Evolutionary conservation across 2,797 vertebrate species (phyloP).

Genomic region (Helarctos malayanus): DNA sequence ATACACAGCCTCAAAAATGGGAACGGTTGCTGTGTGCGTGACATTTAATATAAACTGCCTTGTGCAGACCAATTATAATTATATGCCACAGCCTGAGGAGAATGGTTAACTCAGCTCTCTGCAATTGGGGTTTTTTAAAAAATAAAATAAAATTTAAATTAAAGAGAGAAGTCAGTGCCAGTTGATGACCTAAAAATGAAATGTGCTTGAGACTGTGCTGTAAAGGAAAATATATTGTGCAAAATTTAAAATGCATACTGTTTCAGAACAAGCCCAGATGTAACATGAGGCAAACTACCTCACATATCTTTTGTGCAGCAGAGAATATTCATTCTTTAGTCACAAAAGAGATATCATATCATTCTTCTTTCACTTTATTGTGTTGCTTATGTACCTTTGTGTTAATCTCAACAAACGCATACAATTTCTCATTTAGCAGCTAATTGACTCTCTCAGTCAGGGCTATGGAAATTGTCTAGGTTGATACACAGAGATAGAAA

Average conservation of each 20-base stretch:
- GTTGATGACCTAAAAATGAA: neutral
- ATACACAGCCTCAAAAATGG: neutral
- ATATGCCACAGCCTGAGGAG: neutral
- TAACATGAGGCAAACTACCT: neutral
- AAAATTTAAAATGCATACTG: neutral
- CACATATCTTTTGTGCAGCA: neutral
- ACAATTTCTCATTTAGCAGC: constrained; percentile 33
- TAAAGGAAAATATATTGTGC: constrained; percentile 14
- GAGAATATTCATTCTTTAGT: neutral
- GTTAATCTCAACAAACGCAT: neutral
- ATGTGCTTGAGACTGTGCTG: neutral
- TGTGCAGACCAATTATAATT: neutral
- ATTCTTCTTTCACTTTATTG: neutral
- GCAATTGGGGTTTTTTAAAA: neutral
- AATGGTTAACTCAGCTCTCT: neutral
- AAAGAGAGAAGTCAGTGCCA: neutral
- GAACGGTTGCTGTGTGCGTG: neutral
- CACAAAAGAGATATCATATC: neutral
- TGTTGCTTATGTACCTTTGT: neutral
- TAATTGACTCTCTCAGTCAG: neutral
- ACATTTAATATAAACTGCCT: neutral
- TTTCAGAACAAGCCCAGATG: neutral
- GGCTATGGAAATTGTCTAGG: neutral
- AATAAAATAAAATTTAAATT: constrained; percentile 9
- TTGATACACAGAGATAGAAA: neutral